Evolutionary conservation across 1,140 invertebrate species (phyloP), one percentile per base, ranked within the genome.

Genomic region (Achroia grisella): DNA sequence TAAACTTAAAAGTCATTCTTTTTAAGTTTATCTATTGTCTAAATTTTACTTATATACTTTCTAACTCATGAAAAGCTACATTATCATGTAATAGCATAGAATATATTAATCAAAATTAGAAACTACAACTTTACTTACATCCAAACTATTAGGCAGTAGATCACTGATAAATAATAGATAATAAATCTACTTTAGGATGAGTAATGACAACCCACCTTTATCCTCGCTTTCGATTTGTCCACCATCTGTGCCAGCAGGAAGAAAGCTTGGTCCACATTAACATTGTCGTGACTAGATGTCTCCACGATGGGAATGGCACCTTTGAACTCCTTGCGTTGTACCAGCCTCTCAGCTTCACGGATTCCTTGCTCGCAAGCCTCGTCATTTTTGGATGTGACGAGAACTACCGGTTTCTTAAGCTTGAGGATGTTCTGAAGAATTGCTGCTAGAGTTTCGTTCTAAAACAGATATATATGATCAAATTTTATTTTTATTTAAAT

Each of bases 371-470:
- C 95, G 77, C 93, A 94, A 0, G 94, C 93, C 74, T 97, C 96
- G 75, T 99, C 98, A 76, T 97, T 97, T 88, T 99, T 99, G 1
- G 97, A 97, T 1, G 97, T 98, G 0, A 96, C 96, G 52, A 99
- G 78, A 2, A 99, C 94, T 15, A 99, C 90, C 0, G 98, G 97
- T 75, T 99, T 98, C 78, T 99, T 99, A 3, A 95, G 93, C 82
- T 97, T 97, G 15, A 95, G 72, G 44, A 97, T 88, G 84, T 93
- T 96, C 60, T 92, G 94, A 14, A 97, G 87, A 23, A 95, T 94
- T 52, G 90, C 91, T 13, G 93, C 91, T 27, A 95, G 91, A 56
- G 93, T 90, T 72, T 97, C 96, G 28, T 85, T 86, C 85, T 87
- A 51, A 0, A 67, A 71, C 37, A 34, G 41, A 33, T 43, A 44